Conservation (phyloP, 2,888 invertebrate genomes). For the Drosophila stalkeri region DNA sequence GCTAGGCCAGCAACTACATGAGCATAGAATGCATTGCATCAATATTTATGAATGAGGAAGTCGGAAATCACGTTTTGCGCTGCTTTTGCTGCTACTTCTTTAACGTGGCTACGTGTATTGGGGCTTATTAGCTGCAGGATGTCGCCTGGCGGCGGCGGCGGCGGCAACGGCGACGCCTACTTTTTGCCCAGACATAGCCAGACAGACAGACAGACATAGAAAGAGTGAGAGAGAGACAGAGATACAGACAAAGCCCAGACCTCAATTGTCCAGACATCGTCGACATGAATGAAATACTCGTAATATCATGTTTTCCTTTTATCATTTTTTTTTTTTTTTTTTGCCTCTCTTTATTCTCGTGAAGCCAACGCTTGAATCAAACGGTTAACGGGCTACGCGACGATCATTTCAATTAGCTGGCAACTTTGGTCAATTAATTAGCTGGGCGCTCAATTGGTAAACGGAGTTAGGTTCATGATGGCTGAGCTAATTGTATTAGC, state of each 20-base stretch:
- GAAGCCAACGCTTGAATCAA: conserved; percentile 51
- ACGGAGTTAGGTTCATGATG: conserved; percentile 1
- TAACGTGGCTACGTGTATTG: conserved; percentile 48
- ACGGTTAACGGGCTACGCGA: conserved; percentile 72
- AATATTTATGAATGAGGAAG: conserved; percentile 77
- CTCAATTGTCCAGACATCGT: conserved; percentile 30
- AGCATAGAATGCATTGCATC: conserved; percentile 50
- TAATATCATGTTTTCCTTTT: conserved; percentile 33
- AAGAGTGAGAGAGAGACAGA: not conserved
- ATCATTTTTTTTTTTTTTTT: conserved; percentile 9
- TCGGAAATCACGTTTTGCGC: conserved; percentile 75
- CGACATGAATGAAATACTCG: conserved; percentile 69
- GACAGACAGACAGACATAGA: not conserved
- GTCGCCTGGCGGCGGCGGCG: conserved; percentile 42
- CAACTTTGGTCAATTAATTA: conserved; percentile 51
- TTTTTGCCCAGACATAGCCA: conserved; percentile 68
- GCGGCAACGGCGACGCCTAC: conserved; percentile 65
- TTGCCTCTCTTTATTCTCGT: not conserved
- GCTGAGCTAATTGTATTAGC: conserved; percentile 19
- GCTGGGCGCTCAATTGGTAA: conserved; percentile 21
- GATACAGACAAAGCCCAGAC: conserved; percentile 35
- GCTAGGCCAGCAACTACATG: conserved; percentile 13
- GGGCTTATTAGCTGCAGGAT: conserved; percentile 74
- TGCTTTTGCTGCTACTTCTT: conserved; percentile 21
- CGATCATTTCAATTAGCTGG: conserved; percentile 71